Evolutionary conservation across 2,888 invertebrate species (phyloP), one percentile per base, ranked within the genome.

Genomic region (Amphiduros pacificus): DNA sequence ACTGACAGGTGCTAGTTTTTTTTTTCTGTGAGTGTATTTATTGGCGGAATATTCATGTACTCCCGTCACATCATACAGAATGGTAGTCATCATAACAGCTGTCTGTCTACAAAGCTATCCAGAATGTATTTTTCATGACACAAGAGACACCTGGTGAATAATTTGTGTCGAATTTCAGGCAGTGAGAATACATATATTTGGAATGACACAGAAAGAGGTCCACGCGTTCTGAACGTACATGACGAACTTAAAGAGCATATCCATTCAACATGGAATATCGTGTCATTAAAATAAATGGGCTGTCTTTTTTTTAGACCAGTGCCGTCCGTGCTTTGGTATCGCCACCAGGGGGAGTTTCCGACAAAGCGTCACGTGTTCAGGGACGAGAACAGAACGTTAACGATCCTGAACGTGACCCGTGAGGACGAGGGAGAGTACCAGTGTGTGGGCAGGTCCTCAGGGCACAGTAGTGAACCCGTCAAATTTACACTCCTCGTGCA

Each of bases 401-500:
- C 26, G 17, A 58, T 58, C 49, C 17, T 9, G 11, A 26, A 31
- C 2, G 50, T 50, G 14, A 32, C 1, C 11, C 3, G 24, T 26
- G 31, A 9, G 2, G 58, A 58, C 26, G 50, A 48, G 29, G 58
- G 58, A 26, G 22, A 31, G 26, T 58, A 51, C 36, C 24, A 50
- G 29, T 58, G 58, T 50, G 20, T 24, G 26, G 58, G 58, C 17
- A 29, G 20, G 4, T 50, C 49, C 22, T 26, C 32, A 17, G 50
- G 17, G 11, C 36, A 50, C 17, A 27, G 4, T 6, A 58, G 58
- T 31, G 27, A 29, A n/a, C 49, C 32, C 2, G 32, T 20, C 14
- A 58, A 58, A 40, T 58, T 58, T 36, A 58, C 29, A 32, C 58
- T 58, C 32, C 48, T 58, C 24, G 32, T 58, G 9, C 32, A 58